Percentiles rank a stretch among this genome's conserved stretches.
phyloP scores from a whole-genome alignment of 37 sponge, comb jelly and placozoan species.

The Ephydatia muelleri region DNA sequence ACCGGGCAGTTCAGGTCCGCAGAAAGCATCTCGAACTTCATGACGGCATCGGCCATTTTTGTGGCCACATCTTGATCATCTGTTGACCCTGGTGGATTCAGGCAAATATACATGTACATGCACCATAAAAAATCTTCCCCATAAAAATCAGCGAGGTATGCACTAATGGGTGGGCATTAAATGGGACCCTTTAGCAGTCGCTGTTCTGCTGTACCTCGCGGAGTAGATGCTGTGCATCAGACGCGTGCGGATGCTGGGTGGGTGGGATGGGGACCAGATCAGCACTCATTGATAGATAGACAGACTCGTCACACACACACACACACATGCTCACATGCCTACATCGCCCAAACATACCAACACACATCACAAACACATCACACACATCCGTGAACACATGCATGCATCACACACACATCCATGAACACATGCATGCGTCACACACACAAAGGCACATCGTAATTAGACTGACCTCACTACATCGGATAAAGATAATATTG shows the following conservation, averaged over 20 bases:
- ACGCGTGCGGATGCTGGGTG: not conserved
- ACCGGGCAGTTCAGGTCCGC: constrained; percentile 34
- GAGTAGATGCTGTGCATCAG: not conserved
- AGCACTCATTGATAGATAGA: not conserved
- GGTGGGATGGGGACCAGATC: not conserved
- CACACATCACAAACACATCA: too few relatives aligned
- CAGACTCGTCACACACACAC: not conserved
- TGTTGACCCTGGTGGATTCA: not conserved
- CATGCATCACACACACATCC: too few relatives aligned
- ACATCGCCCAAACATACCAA: too few relatives aligned
- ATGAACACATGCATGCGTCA: not conserved
- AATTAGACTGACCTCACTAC: not conserved
- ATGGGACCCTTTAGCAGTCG: not conserved
- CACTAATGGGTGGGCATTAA: too few relatives aligned
- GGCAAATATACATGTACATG: not conserved
- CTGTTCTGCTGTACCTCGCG: not conserved
- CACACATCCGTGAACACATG: too few relatives aligned
- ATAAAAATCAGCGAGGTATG: too few relatives aligned
- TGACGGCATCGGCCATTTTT: constrained; percentile 58
- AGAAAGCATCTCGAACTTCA: constrained; percentile 73
- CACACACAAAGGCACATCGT: not conserved
- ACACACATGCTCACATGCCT: not conserved
- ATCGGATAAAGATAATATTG: not conserved
- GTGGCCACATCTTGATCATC: constrained; percentile 12
- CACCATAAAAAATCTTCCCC: too few relatives aligned